A percentile compares a stretch with the other conserved stretches of the same genome.
phyloP scores from a whole-genome alignment of 1,140 invertebrate genomes.

The Thaumatotibia leucotreta region DNA sequence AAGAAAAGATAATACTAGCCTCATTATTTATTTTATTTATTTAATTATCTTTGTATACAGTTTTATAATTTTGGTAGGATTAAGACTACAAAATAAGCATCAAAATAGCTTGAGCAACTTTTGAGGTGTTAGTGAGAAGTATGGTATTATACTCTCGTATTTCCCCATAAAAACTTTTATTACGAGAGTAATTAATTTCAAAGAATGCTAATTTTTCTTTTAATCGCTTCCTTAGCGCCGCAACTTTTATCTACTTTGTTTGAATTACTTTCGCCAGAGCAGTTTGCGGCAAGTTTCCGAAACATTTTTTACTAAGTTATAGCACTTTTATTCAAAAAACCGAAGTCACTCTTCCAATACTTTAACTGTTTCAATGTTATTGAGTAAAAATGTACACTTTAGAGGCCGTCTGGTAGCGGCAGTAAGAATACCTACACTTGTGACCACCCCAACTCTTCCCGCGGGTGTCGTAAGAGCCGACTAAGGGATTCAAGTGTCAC shows the following conservation, averaged over 20 bases:
- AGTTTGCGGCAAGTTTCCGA: slow-evolving; percentile 51
- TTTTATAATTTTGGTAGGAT: too few species aligned
- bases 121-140: slow-evolving; percentile 37
- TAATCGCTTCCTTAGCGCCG: slow-evolving; percentile 70
- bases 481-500: too few species aligned
- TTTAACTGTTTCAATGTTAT: slow-evolving; percentile 15
- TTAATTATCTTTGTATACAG: too few species aligned
- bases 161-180: slow-evolving; percentile 61
- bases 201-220: slow-evolving; percentile 74
- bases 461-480: too few species aligned
- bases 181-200: slow-evolving; percentile 69
- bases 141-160: slow-evolving; percentile 42
- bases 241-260: slow-evolving; percentile 74
- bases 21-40: too few species aligned
- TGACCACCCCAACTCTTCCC: too few species aligned
- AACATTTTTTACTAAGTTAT: slow-evolving; percentile 46
- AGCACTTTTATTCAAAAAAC: slow-evolving; percentile 31
- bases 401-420: background rate
- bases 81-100: too few species aligned
- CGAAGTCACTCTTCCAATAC: slow-evolving; percentile 27
- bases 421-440: too few species aligned
- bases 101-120: too few species aligned
- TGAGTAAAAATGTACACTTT: background rate
- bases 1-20: too few species aligned
- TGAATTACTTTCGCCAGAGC: slow-evolving; percentile 66